Conservation (phyloP, 1,140 invertebrate genomes). For the Alviniconcha marisindica region DNA sequence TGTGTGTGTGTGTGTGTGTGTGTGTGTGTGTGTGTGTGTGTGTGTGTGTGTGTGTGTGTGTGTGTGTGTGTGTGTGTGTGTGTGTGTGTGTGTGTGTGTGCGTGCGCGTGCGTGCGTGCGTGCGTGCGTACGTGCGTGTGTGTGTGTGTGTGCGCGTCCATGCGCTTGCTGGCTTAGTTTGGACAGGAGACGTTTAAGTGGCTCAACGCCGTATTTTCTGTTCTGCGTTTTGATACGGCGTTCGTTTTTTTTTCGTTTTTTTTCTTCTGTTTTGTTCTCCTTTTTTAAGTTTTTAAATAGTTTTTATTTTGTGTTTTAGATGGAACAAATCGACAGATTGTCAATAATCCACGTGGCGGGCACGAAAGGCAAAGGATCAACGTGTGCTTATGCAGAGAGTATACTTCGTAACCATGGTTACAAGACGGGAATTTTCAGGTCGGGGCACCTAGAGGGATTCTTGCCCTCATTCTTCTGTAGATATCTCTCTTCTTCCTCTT, state of each 20-base stretch:
- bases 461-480: no score
- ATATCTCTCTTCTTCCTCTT: not conserved
- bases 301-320: slow-evolving; percentile 47
- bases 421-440: slow-evolving; percentile 93
- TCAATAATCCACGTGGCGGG: slow-evolving; percentile 96
- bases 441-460: slow-evolving; percentile 16
- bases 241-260: no score
- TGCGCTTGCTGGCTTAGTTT: no score
- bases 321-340: slow-evolving; percentile 78
- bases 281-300: not conserved
- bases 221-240: no score
- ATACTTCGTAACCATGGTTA: slow-evolving; percentile 91
- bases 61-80: not conserved
- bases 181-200: no score
- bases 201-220: no score
- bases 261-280: no score
- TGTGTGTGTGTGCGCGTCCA: no score
- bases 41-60: no score
- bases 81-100: slow-evolving; percentile 2
- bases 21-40: no score
- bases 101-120: not conserved
- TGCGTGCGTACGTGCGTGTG: no score
- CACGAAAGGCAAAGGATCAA: slow-evolving; percentile 95
- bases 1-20: not conserved
- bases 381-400: slow-evolving; percentile 94